phyloP scores from a whole-genome alignment of 2,888 invertebrate genomes.

The Rhagonycha lutea region DNA sequence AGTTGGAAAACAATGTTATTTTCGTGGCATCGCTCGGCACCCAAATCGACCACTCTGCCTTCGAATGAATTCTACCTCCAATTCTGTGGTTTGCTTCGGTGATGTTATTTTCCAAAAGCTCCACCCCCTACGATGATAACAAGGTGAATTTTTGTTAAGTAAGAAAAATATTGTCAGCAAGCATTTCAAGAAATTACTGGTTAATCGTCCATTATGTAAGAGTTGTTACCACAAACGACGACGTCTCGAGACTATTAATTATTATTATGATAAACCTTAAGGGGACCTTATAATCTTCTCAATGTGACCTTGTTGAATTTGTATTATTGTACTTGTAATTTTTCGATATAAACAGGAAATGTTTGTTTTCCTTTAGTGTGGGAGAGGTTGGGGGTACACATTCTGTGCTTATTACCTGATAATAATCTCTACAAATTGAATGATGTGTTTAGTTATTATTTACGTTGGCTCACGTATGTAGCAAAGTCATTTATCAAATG shows the following conservation, averaged over 20 bases:
- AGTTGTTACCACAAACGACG: background rate
- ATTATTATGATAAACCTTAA: background rate
- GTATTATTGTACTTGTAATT: background rate
- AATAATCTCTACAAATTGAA: background rate
- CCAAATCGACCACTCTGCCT: conserved; percentile 42
- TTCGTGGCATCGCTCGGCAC: conserved; percentile 49
- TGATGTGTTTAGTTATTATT: background rate
- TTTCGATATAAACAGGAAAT: background rate
- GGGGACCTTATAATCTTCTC: background rate
- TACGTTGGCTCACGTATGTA: background rate
- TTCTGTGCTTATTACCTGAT: background rate
- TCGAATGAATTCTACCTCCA: conserved; percentile 44
- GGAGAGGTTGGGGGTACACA: background rate
- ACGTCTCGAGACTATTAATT: background rate
- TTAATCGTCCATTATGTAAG: background rate
- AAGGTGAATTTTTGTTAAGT: background rate
- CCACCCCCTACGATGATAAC: conserved; percentile 33
- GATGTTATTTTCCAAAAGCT: conserved; percentile 54
- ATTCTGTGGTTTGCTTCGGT: conserved; percentile 48
- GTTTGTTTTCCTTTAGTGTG: background rate
- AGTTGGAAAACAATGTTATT: conserved; percentile 45
- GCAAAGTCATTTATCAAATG: background rate
- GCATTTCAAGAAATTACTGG: background rate
- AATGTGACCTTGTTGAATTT: background rate
- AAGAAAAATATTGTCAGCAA: background rate